Base-by-base conservation (phyloP, 2,797 vertebrate species). In the Sarcoramphus papa region DNA sequence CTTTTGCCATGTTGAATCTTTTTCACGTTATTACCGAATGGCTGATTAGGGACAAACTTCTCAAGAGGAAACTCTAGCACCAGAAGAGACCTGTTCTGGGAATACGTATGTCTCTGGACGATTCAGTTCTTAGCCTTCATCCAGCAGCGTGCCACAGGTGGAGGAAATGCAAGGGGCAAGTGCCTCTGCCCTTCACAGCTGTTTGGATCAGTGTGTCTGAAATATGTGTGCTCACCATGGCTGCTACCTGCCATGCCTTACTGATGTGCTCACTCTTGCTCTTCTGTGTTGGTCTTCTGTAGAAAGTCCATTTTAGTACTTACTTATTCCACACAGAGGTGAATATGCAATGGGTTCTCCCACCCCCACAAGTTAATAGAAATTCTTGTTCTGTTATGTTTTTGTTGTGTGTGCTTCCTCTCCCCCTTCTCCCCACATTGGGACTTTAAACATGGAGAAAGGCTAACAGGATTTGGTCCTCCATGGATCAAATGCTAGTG, bases 131-230 rank as follows among this genome's bases (percentile, higher is more conserved):
- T n/a, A 74, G 43, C 41, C 37, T 82, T 72, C 15, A 10, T 79
- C 41, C 40, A 51, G 0, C 28, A 41, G 20, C 2, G 0, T 82
- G 51, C n/a, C 45, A 16, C 25, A 17, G 23, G 3, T n/a, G 5
- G 6, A 21, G 16, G 12, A 37, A 85, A 28, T 60, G 56, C 11
- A 67, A 50, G 30, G 24, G 23, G 5, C 62, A 67, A 69, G 30
- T 33, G 41, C 16, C 41, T 79, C 16, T 89, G 43, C 50, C 30
- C 12, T 84, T 87, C 30, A 54, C 10, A 60, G 23, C 20, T 60
- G 4, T 67, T 85, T n/a, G 30, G n/a, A 50, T 90, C 30, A 15
- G 12, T 8, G 33, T 33, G 19, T 84, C 88, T 60, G 31, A 54
- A 77, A 78, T 20, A 17, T 15, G 5, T n/a, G 19, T 59, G 24